Base-by-base conservation (phyloP, 92 coral and sea anemone species). In the Palythoa grandiflora region DNA sequence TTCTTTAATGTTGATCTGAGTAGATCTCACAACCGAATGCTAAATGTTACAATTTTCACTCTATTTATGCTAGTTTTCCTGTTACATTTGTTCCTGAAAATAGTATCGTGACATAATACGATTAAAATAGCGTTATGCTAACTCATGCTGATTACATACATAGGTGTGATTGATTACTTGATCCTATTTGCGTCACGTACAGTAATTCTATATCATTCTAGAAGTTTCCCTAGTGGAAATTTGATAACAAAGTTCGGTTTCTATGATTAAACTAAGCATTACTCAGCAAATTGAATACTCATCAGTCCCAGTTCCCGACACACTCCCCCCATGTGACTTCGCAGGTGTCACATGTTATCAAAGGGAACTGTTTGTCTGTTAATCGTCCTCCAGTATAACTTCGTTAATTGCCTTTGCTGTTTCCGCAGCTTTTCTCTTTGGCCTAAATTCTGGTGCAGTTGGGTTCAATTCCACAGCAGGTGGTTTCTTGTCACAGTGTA, bases 321-420 rank as follows among this genome's bases (percentile, higher is more conserved):
- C 65, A 57, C 65, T 57, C 65, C 66, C 66, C 9, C 66, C 66
- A 59, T 59, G 66, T 59, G 73, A 68, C 73, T 68, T 38, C 39
- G 73, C 73, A 68, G 73, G 39, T 68, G 73, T 68, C 39, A 16
- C 71, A 65, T 20, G 35, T 65, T 65, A 15, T 15, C 71, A 65
- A 65, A 65, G 38, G 71, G 35, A 65, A 65, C 71, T 65, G 35
- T 15, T 65, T 15, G 71, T 20, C 44, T 9, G 73, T 74, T 74
- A 44, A 74, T 74, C 57, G 79, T 74, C 79, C 16, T 74, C 79
- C 35, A 44, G 11, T 40, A 74, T 40, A 50, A 15, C 57, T 74
- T 74, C 36, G 59, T 74, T 74, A 74, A 74, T 74, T 40, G 79
- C 79, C 79, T 74, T 3, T 16, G 57, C 79, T 74, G 79, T 74